Conservation (phyloP, 2,888 invertebrate genomes). For the Eulithis testata region DNA sequence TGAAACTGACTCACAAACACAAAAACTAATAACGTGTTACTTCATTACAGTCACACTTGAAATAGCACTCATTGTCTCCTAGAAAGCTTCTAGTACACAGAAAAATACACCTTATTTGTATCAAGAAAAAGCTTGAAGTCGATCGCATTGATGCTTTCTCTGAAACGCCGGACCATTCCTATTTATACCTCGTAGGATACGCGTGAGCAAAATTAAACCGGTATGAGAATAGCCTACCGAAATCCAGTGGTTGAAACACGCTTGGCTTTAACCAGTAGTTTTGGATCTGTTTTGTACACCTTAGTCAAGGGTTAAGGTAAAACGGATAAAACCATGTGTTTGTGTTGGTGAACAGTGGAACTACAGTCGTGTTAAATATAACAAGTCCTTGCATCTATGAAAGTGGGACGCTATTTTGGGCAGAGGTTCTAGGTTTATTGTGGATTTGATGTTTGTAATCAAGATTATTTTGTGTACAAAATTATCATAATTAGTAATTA, state of each 20-base stretch:
- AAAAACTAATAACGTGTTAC: conserved; percentile 28
- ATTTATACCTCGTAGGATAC: conserved; percentile 23
- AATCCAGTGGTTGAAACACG: not conserved
- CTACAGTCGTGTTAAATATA: conserved; percentile 21
- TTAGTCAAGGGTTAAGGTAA: not conserved
- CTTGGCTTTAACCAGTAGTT: not conserved
- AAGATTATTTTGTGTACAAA: no score
- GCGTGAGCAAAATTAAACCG: conserved; percentile 18
- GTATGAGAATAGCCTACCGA: not conserved
- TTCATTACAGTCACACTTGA: conserved; percentile 30
- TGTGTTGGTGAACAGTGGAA: not conserved
- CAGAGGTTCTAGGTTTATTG: conserved; percentile 17
- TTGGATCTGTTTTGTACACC: not conserved
- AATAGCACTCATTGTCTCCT: conserved; percentile 22
- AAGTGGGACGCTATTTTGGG: conserved; percentile 26
- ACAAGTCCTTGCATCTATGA: conserved; percentile 10
- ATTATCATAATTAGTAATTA: no score
- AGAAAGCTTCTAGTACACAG: conserved; percentile 10
- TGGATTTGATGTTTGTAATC: not conserved
- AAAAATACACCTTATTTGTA: conserved; percentile 17
- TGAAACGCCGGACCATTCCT: conserved; percentile 20
- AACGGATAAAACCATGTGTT: not conserved
- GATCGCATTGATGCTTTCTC: not conserved
- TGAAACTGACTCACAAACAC: conserved; percentile 25
- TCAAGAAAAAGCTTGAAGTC: conserved; percentile 14